phyloP scores from a whole-genome alignment of 2,797 vertebrate species.

The Streptopelia turtur region DNA sequence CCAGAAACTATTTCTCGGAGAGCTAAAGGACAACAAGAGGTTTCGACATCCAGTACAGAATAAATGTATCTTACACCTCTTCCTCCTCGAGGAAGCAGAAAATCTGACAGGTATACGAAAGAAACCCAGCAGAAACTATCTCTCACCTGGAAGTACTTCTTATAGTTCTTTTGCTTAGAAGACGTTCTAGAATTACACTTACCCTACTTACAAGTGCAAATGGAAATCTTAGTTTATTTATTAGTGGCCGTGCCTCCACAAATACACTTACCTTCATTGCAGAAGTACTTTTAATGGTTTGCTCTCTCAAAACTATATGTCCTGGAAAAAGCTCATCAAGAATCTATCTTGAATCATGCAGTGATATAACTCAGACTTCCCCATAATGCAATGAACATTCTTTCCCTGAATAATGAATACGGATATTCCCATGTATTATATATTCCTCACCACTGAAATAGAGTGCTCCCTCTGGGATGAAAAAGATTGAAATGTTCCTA shows the following conservation, averaged over 20 bases:
- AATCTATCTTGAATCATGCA: neutral
- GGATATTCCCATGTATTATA: constrained; percentile 5
- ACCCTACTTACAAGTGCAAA: neutral
- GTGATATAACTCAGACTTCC: neutral
- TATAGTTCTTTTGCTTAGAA: neutral
- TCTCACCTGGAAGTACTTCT: neutral
- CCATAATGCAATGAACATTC: neutral
- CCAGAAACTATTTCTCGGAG: neutral
- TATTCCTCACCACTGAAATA: neutral
- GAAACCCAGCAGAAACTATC: neutral
- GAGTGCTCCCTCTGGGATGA: neutral
- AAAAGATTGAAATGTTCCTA: neutral
- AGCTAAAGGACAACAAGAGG: neutral
- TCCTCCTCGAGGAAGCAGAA: neutral
- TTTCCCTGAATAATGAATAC: constrained; percentile 44
- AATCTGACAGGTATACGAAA: neutral
- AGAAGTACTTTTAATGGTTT: neutral
- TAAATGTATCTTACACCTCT: neutral
- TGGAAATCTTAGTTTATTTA: constrained; percentile 15
- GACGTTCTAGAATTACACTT: neutral
- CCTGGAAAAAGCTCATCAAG: neutral
- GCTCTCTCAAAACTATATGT: neutral
- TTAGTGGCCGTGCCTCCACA: neutral
- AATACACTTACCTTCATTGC: neutral
- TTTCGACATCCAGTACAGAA: neutral